Base-by-base conservation (phyloP, 2,888 invertebrate species). In the Onchidella celtica region DNA sequence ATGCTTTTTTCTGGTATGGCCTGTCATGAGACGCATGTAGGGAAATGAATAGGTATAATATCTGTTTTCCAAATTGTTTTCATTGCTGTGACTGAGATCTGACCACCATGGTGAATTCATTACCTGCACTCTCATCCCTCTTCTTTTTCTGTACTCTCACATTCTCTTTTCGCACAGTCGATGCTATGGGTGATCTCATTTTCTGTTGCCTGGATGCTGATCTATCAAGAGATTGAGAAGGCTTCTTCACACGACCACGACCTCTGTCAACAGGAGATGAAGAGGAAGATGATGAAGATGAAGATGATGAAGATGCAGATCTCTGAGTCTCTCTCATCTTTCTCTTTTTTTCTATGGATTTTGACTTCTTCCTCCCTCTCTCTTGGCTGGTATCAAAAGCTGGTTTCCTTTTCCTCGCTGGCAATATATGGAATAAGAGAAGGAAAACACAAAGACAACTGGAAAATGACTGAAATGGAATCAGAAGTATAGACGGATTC, bases 341-440 rank as follows among this genome's bases (percentile, higher is more conserved):
- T 59, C 32, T 80, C 57, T 74, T 80, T 57, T 80, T 73, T 36
- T 73, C 73, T 0, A 73, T 24, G 2, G 79, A 74, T n/a, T 68
- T 73, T 24, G 79, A 80, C 29, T 57, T 72, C 38, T 72, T 73
- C n/a, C 73, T 29, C n/a, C 66, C 79, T 66, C 79, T 55, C 38
- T 65, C 79, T 36, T 38, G 21, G 17, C 55, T 34, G 0, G n/a
- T 29, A n/a, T 66, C 79, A 34, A 2, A 29, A 27, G 36, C 55
- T 29, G 21, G 40, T n/a, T 79, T 79, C 29, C 65, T 72, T n/a
- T 32, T 40, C n/a, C 72, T 70, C 32, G 65, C 79, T 79, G 47
- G n/a, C 2, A 6, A 61, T 36, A 65, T 29, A 65, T 27, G 3
- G 29, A 2, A 65, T 24, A 65, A 65, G 3, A 29, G 29, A n/a